These are phyloP conservation scores for Tapera naevia DNA, from an alignment of 2,797 vertebrate genomes.

Conservation along the genomic window DNA sequence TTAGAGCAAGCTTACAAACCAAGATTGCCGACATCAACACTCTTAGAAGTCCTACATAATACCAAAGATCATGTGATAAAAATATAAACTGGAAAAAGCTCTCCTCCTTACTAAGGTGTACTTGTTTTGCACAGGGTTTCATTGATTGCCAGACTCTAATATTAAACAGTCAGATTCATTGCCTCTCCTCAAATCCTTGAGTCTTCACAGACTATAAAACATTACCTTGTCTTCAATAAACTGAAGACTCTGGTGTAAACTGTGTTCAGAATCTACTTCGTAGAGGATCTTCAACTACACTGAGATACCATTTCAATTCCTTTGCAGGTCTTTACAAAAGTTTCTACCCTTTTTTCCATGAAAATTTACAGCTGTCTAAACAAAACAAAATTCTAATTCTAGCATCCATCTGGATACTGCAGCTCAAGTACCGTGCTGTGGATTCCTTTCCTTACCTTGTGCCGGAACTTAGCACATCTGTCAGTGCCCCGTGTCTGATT, in stretches of 20 bases:
- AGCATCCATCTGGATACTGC: rapidly evolving
- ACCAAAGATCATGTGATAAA: neutral
- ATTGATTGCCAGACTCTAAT: neutral
- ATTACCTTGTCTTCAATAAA: neutral
- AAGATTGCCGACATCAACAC: neutral
- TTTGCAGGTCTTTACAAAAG: neutral
- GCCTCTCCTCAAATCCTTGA: neutral
- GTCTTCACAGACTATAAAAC: neutral
- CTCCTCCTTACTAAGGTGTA: neutral
- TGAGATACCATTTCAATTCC: neutral
- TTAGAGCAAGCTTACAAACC: neutral
- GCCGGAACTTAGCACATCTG: neutral
- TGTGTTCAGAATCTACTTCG: neutral
- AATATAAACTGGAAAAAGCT: neutral
- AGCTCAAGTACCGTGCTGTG: rapidly evolving
- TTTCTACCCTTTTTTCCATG: neutral
- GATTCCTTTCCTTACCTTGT: neutral
- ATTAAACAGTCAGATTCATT: neutral
- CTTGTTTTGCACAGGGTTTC: neutral
- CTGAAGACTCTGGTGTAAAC: neutral
- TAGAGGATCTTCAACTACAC: neutral
- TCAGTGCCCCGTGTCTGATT: rapidly evolving
- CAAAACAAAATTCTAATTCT: neutral
- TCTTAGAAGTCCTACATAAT: neutral
- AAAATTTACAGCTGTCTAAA: neutral